phyloP scores from a whole-genome alignment of 2,888 invertebrate genomes.

The Chelonus formosanus region DNA sequence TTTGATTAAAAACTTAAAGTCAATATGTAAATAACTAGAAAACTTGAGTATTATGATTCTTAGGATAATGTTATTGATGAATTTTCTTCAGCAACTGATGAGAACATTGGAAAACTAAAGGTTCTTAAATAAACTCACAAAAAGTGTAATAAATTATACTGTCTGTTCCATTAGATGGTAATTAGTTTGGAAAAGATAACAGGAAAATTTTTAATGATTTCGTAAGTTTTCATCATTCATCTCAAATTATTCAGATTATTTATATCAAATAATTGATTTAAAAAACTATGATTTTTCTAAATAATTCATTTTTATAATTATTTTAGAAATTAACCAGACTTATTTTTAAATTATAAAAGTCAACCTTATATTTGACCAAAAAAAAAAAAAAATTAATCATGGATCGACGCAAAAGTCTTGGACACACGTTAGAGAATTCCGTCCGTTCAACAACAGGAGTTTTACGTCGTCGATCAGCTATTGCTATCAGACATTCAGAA shows the following conservation, averaged over 20 bases:
- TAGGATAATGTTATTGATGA: too few relatives aligned
- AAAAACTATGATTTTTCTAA: too few relatives aligned
- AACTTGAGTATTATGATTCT: too few relatives aligned
- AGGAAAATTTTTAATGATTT: slow-evolving; percentile 31
- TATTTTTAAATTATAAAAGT: too few relatives aligned
- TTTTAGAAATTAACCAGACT: too few relatives aligned
- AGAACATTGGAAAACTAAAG: slow-evolving; percentile 36
- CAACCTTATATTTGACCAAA: too few relatives aligned
- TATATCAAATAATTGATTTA: too few relatives aligned
- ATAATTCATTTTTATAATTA: too few relatives aligned
- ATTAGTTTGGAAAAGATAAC: slow-evolving; percentile 46
- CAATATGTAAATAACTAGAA: too few relatives aligned
- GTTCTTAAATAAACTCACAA: slow-evolving; percentile 37
- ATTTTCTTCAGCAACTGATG: background rate
- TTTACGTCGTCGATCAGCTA: slow-evolving; percentile 39
- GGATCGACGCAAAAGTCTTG: slow-evolving; percentile 19
- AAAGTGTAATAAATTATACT: slow-evolving; percentile 44
- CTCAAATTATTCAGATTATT: too few relatives aligned
- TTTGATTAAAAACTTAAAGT: too few relatives aligned
- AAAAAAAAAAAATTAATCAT: background rate
- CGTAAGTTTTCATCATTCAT: slow-evolving; percentile 15
- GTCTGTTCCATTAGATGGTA: slow-evolving; percentile 42
- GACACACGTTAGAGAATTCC: background rate
- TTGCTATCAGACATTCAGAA: background rate
- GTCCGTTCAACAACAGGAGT: slow-evolving; percentile 8